These are phyloP conservation scores for Protaetia brevitarsis DNA, from an alignment of 1,140 invertebrate species.

Conservation along the genomic window DNA sequence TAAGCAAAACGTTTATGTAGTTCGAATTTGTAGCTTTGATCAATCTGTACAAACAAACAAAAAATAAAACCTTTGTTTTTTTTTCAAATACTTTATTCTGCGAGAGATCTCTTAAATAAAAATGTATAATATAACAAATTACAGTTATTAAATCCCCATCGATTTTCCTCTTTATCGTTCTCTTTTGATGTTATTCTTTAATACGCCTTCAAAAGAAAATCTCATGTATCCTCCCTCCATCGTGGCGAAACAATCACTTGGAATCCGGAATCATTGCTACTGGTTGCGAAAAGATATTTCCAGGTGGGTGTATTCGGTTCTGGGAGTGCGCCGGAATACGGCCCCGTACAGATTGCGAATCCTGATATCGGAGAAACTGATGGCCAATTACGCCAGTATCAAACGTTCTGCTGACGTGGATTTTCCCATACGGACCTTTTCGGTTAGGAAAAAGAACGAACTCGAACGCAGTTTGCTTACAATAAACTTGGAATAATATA, in stretches of 20 bases:
- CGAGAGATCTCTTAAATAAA: no score
- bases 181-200: no score
- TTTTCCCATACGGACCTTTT: not conserved
- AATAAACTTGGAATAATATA: slow-evolving; percentile 2
- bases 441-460: not conserved
- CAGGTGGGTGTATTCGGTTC: slow-evolving; percentile 10
- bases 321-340: not conserved
- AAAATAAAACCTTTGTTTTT: no score
- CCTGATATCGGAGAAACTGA: slow-evolving; percentile 5
- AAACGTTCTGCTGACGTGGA: slow-evolving; percentile 6
- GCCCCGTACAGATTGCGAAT: slow-evolving; percentile 10
- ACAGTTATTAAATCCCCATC: no score
- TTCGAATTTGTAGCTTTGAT: no score
- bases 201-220: no score
- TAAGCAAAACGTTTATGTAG: no score
- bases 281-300: not conserved
- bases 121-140: no score
- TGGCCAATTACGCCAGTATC: slow-evolving; percentile 7
- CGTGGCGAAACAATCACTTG: not conserved
- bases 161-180: no score
- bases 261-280: not conserved
- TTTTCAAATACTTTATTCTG: no score
- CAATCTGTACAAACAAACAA: no score
- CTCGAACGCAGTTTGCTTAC: not conserved
- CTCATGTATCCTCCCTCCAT: no score